Conservation (phyloP, 1,140 invertebrate species). For the Sesamia nonagrioides region DNA sequence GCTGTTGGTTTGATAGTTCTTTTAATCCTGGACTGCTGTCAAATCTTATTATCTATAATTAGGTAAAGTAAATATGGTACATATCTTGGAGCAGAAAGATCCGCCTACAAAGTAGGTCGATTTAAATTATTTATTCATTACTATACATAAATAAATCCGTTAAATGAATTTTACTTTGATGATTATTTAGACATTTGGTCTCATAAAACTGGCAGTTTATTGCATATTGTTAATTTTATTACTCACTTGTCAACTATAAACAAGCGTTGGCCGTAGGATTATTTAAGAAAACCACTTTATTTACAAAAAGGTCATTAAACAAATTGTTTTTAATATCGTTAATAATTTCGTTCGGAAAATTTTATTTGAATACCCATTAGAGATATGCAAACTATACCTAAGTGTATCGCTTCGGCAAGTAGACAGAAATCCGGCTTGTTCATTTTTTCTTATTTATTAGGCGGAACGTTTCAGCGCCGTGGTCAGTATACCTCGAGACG, state of each 20-base stretch:
- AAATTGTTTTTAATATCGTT: slow-evolving; percentile 29
- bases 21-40: too few species aligned
- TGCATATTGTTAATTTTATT: too few species aligned
- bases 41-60: too few species aligned
- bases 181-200: neutral
- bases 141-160: neutral
- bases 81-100: neutral
- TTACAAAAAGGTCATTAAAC: neutral
- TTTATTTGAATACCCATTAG: neutral
- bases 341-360: slow-evolving; percentile 26
- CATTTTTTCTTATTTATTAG: slow-evolving; percentile 38
- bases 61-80: too few species aligned
- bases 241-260: too few species aligned
- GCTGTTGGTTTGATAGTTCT: too few species aligned
- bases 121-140: neutral
- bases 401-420: neutral
- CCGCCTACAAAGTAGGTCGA: neutral
- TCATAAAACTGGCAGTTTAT: too few species aligned
- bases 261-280: too few species aligned
- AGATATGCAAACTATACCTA: neutral
- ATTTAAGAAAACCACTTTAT: neutral
- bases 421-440: slow-evolving; percentile 15
- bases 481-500: slow-evolving; percentile 15
- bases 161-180: neutral
- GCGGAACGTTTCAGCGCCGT: slow-evolving; percentile 38